Percentiles rank a stretch among this genome's conserved stretches.
phyloP scores from a whole-genome alignment of 2,113 vertebrate genomes.

The Bubo bubo region DNA sequence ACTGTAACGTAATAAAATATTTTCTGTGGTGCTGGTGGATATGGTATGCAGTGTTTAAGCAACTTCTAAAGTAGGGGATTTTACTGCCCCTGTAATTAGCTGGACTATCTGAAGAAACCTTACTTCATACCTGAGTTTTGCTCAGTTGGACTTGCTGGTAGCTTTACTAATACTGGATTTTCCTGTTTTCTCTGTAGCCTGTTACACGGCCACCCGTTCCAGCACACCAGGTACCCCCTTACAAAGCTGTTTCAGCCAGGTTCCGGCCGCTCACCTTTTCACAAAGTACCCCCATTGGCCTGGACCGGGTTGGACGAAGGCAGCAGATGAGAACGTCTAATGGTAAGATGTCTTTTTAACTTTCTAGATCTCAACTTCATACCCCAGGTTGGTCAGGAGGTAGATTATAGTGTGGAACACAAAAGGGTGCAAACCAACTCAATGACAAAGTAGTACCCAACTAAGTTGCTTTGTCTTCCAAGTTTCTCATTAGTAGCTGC shows the following conservation, averaged over 20 bases:
- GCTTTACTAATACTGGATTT: slow-evolving; percentile 10
- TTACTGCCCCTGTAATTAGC: neutral
- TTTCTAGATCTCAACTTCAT: neutral
- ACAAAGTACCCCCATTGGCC: slow-evolving; percentile 93
- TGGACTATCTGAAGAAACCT: neutral
- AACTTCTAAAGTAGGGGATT: neutral
- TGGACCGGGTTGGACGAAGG: slow-evolving; percentile 88
- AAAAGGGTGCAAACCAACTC: neutral
- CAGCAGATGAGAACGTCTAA: slow-evolving; percentile 85
- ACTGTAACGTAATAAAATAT: neutral
- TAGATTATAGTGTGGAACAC: neutral
- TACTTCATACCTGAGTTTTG: neutral
- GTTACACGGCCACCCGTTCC: slow-evolving; percentile 86
- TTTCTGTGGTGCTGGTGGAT: neutral
- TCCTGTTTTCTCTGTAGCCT: slow-evolving; percentile 74
- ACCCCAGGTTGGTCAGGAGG: neutral
- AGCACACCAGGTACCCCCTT: slow-evolving; percentile 91
- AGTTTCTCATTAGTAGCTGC: neutral
- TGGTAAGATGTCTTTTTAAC: slow-evolving; percentile 77
- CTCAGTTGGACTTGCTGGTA: neutral
- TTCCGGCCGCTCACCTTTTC: slow-evolving; percentile 88
- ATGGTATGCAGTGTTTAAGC: neutral
- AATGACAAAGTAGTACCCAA: neutral
- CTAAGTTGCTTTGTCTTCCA: neutral
- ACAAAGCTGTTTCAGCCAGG: slow-evolving; percentile 89